Conservation (phyloP, 1,140 invertebrate species). For the Drosophila chauvacae region DNA sequence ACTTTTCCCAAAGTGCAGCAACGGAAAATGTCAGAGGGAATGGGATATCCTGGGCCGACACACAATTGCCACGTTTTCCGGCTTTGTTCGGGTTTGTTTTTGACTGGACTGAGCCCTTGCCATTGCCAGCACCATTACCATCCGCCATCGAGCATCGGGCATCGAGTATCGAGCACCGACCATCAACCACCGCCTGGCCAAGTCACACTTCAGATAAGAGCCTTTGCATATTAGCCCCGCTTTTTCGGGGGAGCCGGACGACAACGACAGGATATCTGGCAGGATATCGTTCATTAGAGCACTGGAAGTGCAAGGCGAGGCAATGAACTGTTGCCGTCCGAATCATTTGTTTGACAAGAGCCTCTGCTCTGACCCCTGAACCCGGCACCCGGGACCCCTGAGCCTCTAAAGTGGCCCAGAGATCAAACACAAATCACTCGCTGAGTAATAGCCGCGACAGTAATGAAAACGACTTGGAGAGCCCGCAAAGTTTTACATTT, state of each 20-base stretch:
- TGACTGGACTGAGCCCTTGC: conserved; percentile 23
- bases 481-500: conserved; percentile 42
- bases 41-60: conserved; percentile 22
- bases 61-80: conserved; percentile 65
- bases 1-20: conserved; percentile 4
- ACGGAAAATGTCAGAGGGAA: background rate
- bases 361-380: background rate
- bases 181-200: conserved; percentile 11
- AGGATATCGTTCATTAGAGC: conserved; percentile 63
- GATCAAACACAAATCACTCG: conserved; percentile 62
- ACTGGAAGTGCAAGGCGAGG: conserved; percentile 36
- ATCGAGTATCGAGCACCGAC: conserved; percentile 5
- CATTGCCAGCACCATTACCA: conserved; percentile 13
- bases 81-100: conserved; percentile 48
- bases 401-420: conserved; percentile 31
- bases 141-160: background rate
- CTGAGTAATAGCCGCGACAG: conserved; percentile 47
- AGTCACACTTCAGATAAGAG: conserved; percentile 46
- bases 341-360: conserved; percentile 38
- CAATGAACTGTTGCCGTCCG: conserved; percentile 38
- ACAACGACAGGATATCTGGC: conserved; percentile 55
- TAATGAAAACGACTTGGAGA: conserved; percentile 34
- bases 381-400: background rate
- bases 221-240: conserved; percentile 46
- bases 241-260: conserved; percentile 1